Percentiles rank a stretch among this genome's conserved stretches.
Conservation (phyloP, 92 coral and sea anemone species). For the Palythoa grandiflora region DNA sequence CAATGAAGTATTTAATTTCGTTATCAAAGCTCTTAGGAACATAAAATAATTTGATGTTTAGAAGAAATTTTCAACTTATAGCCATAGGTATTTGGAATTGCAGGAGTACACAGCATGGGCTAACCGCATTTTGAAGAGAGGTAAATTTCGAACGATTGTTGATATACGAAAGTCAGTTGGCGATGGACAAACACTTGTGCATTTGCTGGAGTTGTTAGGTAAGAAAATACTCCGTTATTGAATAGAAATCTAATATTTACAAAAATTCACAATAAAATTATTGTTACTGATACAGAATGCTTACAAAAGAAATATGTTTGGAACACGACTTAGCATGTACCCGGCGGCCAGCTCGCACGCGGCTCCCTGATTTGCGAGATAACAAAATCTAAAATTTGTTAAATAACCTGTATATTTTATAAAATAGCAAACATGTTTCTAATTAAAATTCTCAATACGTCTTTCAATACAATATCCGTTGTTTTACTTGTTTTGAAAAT, state of each 20-base stretch:
- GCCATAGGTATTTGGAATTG: not conserved
- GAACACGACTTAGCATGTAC: not conserved
- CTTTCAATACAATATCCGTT: not conserved
- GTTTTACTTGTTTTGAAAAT: conserved; percentile 16
- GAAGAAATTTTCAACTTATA: not conserved
- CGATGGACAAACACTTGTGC: conserved; percentile 90
- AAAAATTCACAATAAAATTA: conserved; percentile 19
- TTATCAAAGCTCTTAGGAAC: not conserved
- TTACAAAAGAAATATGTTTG: not conserved
- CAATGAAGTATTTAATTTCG: not conserved
- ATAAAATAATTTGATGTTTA: not conserved
- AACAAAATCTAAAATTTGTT: not conserved
- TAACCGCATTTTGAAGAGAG: conserved; percentile 79
- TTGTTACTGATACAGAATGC: conserved; percentile 27
- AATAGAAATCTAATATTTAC: conserved; percentile 20
- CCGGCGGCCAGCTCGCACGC: not conserved
- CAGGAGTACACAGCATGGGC: conserved; percentile 96
- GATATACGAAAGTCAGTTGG: conserved; percentile 93
- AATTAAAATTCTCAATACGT: not conserved
- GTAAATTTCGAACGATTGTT: conserved; percentile 76
- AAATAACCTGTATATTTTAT: not conserved
- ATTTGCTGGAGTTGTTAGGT: conserved; percentile 90
- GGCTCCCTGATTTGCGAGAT: not conserved
- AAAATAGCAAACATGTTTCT: not conserved
- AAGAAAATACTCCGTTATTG: conserved; percentile 43